Evolutionary conservation across 2,113 vertebrate species (phyloP).

Genomic region (Passer montanus): DNA sequence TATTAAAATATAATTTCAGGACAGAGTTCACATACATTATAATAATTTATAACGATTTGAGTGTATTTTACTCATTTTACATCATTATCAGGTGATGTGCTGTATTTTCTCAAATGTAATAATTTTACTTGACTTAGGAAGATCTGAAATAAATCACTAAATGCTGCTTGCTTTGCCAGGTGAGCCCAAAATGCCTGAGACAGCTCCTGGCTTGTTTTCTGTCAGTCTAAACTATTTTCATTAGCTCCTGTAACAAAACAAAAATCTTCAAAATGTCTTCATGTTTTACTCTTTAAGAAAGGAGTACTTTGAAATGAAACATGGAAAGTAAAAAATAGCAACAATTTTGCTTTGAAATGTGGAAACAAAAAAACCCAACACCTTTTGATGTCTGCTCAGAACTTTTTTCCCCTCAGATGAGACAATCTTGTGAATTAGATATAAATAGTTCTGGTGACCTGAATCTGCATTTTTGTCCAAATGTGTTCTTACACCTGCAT

Average conservation of each 20-base stretch:
- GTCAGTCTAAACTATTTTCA: slow-evolving; percentile 51
- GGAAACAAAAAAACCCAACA: accelerated
- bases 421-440: background rate
- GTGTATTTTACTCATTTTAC: background rate
- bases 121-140: background rate
- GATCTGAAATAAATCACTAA: background rate
- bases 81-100: background rate
- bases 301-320: slow-evolving; percentile 44
- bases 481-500: accelerated
- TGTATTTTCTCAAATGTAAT: background rate
- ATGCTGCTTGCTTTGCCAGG: background rate
- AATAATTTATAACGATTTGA: background rate
- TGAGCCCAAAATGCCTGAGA: background rate
- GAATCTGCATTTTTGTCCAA: background rate
- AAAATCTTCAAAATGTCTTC: slow-evolving; percentile 9
- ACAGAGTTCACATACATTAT: accelerated
- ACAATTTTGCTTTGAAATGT: slow-evolving; percentile 47
- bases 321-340: slow-evolving; percentile 31
- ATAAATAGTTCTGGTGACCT: slow-evolving; percentile 46
- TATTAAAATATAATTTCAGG: background rate
- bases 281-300: slow-evolving; percentile 16
- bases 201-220: background rate
- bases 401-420: background rate
- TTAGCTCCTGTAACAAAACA: slow-evolving; percentile 37
- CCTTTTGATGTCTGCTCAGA: slow-evolving; percentile 30